These are phyloP conservation scores for Cantharis rufa DNA, from an alignment of 2,888 invertebrate species.

Conservation along the genomic window DNA sequence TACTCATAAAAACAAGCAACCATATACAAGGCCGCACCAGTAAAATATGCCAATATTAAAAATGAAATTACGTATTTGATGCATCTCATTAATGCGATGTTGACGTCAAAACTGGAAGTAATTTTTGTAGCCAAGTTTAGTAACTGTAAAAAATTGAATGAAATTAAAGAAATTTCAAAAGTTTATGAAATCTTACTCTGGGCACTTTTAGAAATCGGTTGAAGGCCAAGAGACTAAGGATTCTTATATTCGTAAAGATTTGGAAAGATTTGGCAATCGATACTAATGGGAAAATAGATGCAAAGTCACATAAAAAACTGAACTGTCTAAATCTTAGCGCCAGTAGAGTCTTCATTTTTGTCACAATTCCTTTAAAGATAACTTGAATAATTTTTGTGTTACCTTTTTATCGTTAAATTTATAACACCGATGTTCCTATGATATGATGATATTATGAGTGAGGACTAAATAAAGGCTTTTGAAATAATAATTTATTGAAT, in stretches of 20 bases:
- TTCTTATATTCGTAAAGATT: background rate
- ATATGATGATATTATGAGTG: too few species aligned
- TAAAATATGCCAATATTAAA: slow-evolving; percentile 30
- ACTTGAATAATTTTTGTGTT: background rate
- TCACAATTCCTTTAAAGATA: slow-evolving; percentile 30
- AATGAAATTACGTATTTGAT: slow-evolving; percentile 35
- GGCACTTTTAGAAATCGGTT: slow-evolving; percentile 27
- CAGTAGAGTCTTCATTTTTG: slow-evolving; percentile 28
- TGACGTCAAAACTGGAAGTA: slow-evolving; percentile 35
- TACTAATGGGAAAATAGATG: slow-evolving; percentile 31
- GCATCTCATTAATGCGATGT: slow-evolving; percentile 33
- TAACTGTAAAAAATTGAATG: slow-evolving; percentile 25
- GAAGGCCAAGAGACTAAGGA: slow-evolving; percentile 5
- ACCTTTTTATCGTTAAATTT: background rate
- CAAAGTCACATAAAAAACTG: slow-evolving; percentile 29
- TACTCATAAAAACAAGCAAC: slow-evolving; percentile 32
- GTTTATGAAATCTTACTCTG: background rate
- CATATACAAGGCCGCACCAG: slow-evolving; percentile 33
- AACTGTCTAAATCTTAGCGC: slow-evolving; percentile 27
- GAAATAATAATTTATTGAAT: too few species aligned
- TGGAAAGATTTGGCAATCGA: background rate
- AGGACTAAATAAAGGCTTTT: too few species aligned
- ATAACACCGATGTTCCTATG: too few species aligned
- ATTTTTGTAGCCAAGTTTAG: slow-evolving; percentile 29
- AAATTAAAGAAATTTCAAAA: background rate